Base-by-base conservation (phyloP, 2,797 vertebrate genomes). In the Hypotaenidia philippensis region DNA sequence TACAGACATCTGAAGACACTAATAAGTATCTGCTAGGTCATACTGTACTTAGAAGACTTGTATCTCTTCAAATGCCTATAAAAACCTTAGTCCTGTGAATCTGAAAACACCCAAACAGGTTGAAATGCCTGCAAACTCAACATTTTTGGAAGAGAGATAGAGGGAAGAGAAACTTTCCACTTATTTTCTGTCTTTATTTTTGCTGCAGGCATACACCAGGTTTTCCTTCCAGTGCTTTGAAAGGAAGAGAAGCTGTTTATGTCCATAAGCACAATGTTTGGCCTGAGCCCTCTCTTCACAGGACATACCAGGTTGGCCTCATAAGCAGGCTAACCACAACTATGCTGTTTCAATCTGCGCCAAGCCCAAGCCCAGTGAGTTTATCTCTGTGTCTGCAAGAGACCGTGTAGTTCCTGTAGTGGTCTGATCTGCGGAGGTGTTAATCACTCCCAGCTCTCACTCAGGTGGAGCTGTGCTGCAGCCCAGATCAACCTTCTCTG, bases 301-400 rank as follows among this genome's bases (percentile, higher is more conserved):
- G 56, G 66, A 68, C 44, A 3, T 41, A 74, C 18, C 71, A 77
- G 60, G 71, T 4, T 83, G 83, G 63, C 44, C 59, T 70, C 64
- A 61, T 49, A 74, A 83, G 81, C 32, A 72, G 52, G 27, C 27
- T 79, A 72, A 87, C 66, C 74, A 66, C 78, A 66, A 69, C 84
- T 78, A 80, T 50, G 40, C 78, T 65, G 63, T 77, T 92, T 92
- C 60, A 80, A 27, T 87, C 59, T 85, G 47, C 66, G 66, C 52
- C 78, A 65, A 91, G 47, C 52, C 70, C 36, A 92, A 76, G 13
- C 61, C 61, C 41, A 32, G 8, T 52, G 79, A 92, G 70, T 84
- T 92, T 74, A 49, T 49, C 63, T 36, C 81, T 91, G 87, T 49
- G 87, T 49, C 75, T 92, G 56, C 75, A 92, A 69, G 88, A 59